Evolutionary conservation across 92 coral and sea anemone genomes (phyloP), one percentile per base, ranked within the genome.

Genomic region (Epizoanthus illoricatus): DNA sequence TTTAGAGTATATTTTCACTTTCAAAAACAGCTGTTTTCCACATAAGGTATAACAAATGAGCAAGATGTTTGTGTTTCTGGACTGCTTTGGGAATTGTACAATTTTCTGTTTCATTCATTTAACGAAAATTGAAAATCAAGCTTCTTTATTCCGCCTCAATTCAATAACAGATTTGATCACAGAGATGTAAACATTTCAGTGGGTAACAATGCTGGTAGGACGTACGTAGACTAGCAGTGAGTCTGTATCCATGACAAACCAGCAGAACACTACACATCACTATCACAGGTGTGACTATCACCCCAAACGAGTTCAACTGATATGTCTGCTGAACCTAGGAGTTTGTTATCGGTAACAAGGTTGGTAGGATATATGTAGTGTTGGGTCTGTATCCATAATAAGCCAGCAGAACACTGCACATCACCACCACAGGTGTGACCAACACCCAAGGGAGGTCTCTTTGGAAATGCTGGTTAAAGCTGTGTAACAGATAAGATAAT

Each of bases 381-480:
- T 54, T 19, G 19, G 64, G 64, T 21, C 49, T 63, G 65, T 52
- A 74, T 74, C 80, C 80, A 40, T 74, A 66, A 12, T 54, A 43
- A 8, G 18, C 80, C 41, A 74, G 28, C 33, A 74, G 49, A 3
- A 56, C 65, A 18, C 80, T 56, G 80, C 24, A 74, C 80, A 74
- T 74, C 49, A 74, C 80, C 45, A 55, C 11, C 19, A 64, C 5
- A 74, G 80, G 80, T 23, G 80, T 74, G 65, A 57, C 59, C 12
- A 74, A 56, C 45, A 74, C 15, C 80, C 80, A 74, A 7, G 80
- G 80, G 20, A 74, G 10, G 80, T 74, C 59, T 1, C 80, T 15
- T 19, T 74, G 80, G 45, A 74, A 74, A 4, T 74, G 57, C 66
- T 74, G 65, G 63, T 74, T 74, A 23, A 74, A 74, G 40, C 80